These are phyloP conservation scores for Nomada hirtipes DNA, from an alignment of 2,888 invertebrate genomes.

Conservation along the genomic window DNA sequence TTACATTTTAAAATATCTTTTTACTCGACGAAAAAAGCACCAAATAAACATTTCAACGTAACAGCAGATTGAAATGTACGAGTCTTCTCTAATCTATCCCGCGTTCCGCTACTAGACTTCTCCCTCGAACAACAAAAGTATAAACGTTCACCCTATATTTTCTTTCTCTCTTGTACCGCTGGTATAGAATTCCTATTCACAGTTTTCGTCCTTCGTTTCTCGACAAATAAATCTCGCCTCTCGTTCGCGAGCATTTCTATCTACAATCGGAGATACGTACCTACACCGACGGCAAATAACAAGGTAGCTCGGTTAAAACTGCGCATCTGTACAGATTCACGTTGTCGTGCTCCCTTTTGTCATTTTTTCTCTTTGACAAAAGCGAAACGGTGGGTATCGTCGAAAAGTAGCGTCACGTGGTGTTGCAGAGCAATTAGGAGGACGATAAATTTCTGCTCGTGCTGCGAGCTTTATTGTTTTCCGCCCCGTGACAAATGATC, in stretches of 20 bases:
- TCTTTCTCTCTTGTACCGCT: neutral
- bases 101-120: neutral
- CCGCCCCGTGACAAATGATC: constrained; percentile 52
- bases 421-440: constrained; percentile 43
- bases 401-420: constrained; percentile 19
- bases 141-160: neutral
- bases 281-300: constrained; percentile 4
- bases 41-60: neutral
- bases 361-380: constrained; percentile 3
- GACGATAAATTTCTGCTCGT: constrained; percentile 51
- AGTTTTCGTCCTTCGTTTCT: neutral
- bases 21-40: too few relatives aligned
- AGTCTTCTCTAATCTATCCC: neutral
- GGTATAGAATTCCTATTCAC: constrained; percentile 3
- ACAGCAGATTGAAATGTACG: neutral
- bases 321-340: neutral
- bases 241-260: neutral
- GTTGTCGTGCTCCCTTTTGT: neutral
- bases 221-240: neutral
- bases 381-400: constrained; percentile 44
- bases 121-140: neutral
- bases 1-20: too few relatives aligned
- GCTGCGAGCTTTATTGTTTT: constrained; percentile 57
- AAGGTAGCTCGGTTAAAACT: neutral
- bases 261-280: neutral